A percentile compares a stretch with the other conserved stretches of the same genome.
phyloP scores from a whole-genome alignment of 1,140 invertebrate genomes.

The Sogatella furcifera region DNA sequence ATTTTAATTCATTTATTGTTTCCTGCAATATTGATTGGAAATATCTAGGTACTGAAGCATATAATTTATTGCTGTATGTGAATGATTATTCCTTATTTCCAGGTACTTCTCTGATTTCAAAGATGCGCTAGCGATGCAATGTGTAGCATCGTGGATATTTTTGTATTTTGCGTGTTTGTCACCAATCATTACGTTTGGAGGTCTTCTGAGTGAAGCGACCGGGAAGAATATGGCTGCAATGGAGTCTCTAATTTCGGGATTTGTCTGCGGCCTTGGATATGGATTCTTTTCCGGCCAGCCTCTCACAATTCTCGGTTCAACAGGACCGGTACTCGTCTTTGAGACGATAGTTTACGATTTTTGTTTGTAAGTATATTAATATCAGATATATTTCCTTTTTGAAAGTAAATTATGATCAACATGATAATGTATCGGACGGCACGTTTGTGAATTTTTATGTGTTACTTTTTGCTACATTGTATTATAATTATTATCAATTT shows the following conservation, averaged over 20 bases:
- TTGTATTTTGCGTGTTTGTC: constrained; percentile 98
- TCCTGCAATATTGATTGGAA: no score
- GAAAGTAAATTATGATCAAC: no score
- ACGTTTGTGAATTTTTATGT: no score
- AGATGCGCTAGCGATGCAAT: constrained; percentile 87
- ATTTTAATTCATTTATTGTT: no score
- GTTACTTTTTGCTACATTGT: no score
- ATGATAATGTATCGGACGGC: no score
- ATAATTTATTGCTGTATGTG: no score
- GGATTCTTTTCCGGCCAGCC: constrained; percentile 97
- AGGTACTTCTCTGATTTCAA: constrained; percentile 64
- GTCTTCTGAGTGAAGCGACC: constrained; percentile 88
- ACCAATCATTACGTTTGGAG: constrained; percentile 95
- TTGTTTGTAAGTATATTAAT: constrained; percentile 54
- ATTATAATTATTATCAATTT: no score
- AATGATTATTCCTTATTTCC: not conserved
- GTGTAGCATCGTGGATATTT: constrained; percentile 93
- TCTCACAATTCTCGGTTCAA: constrained; percentile 93
- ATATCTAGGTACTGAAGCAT: no score
- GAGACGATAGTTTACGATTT: constrained; percentile 95
- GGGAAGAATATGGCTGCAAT: constrained; percentile 95
- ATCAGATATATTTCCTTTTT: no score
- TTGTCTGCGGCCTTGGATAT: constrained; percentile 90
- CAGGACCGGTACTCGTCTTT: constrained; percentile 95
- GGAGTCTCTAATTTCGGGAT: constrained; percentile 92